These are phyloP conservation scores for Drosophila punjabiensis DNA, from an alignment of 1,140 invertebrate genomes.

Conservation along the genomic window DNA sequence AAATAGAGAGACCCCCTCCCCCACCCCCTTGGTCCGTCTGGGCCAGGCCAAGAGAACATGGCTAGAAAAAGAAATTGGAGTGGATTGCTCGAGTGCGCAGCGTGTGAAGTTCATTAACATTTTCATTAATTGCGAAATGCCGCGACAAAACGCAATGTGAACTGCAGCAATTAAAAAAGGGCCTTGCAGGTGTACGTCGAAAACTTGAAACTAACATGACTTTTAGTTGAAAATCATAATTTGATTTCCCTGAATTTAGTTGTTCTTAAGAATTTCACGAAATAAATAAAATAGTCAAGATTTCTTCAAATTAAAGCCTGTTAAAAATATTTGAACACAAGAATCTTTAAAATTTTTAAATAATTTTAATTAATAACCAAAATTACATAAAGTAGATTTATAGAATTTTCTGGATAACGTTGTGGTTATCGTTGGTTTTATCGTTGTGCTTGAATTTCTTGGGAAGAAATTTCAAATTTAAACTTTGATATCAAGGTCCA, in stretches of 20 bases:
- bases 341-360: not conserved
- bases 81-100: conserved; percentile 65
- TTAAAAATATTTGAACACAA: not conserved
- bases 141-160: conserved; percentile 63
- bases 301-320: not conserved
- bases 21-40: conserved; percentile 19
- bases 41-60: conserved; percentile 51
- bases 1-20: conserved; percentile 34
- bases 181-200: conserved; percentile 15
- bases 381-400: not conserved
- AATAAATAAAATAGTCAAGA: not conserved
- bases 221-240: not conserved
- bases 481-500: no score
- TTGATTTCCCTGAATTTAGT: not conserved
- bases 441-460: not conserved
- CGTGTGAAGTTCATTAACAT: conserved; percentile 85
- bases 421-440: not conserved
- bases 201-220: not conserved
- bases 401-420: not conserved
- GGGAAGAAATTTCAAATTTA: no score
- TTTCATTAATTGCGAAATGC: conserved; percentile 83
- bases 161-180: conserved; percentile 69
- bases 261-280: not conserved
- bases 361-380: not conserved
- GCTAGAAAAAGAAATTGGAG: conserved; percentile 61